A percentile compares a stretch with the other conserved stretches of the same genome.
phyloP scores from a whole-genome alignment of 2,888 invertebrate genomes.

The Spatulosminthurus flaviceps region DNA sequence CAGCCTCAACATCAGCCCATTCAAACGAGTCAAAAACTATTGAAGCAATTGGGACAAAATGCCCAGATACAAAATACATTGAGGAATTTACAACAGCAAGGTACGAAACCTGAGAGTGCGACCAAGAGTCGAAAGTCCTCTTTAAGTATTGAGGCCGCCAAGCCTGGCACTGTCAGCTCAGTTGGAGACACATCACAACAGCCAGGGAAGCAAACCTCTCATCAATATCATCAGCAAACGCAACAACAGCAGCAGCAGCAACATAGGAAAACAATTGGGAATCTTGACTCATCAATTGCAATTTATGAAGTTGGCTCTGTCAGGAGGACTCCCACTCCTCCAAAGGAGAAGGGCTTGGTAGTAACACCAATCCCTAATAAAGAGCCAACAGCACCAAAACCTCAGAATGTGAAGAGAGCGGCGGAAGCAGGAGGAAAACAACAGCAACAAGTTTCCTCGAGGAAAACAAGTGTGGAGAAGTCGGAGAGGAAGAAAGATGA shows the following conservation, averaged over 20 bases:
- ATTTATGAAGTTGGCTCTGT: slow-evolving; percentile 45
- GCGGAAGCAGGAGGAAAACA: background rate
- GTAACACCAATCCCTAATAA: slow-evolving; percentile 37
- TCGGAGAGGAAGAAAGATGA: slow-evolving; percentile 10
- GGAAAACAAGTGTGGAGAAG: too few relatives aligned
- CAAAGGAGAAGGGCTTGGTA: slow-evolving; percentile 40
- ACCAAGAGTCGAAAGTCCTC: slow-evolving; percentile 48
- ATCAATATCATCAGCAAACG: slow-evolving; percentile 57
- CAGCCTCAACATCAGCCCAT: background rate
- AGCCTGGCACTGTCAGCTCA: slow-evolving; percentile 25
- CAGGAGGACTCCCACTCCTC: slow-evolving; percentile 30
- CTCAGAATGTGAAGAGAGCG: background rate
- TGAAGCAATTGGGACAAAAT: background rate
- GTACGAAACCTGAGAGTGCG: slow-evolving; percentile 39
- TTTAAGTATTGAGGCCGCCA: slow-evolving; percentile 55
- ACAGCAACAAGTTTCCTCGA: background rate
- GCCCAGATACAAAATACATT: slow-evolving; percentile 5
- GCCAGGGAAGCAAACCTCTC: background rate
- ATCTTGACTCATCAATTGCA: slow-evolving; percentile 44
- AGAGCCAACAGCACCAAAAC: background rate
- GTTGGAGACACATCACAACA: background rate
- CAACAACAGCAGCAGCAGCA: slow-evolving; percentile 50
- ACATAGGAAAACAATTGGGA: slow-evolving; percentile 45
- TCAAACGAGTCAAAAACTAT: background rate
- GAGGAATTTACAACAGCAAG: slow-evolving; percentile 7